A percentile compares a stretch with the other conserved stretches of the same genome.
These are phyloP conservation scores for Paramormyrops hopkinsi DNA, from an alignment of 2,797 vertebrate species.

Conservation along the genomic window DNA sequence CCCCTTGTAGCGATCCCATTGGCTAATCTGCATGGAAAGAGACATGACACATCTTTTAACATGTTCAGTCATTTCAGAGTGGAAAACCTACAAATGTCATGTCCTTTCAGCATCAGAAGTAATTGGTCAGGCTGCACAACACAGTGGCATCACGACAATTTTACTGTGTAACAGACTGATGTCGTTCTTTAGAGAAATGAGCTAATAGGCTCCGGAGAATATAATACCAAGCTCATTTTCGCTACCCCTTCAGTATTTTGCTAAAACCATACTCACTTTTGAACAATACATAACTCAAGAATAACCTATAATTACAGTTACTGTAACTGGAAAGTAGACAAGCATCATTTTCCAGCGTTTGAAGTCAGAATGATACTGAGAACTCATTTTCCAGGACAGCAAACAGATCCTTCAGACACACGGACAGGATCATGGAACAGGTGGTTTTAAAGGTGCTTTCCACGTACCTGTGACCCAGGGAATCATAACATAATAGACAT, in stretches of 20 bases:
- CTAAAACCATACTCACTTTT: background rate
- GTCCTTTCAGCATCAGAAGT: constrained; percentile 92
- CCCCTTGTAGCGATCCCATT: constrained; percentile 53
- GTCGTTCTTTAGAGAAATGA: constrained; percentile 57
- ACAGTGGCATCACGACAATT: constrained; percentile 61
- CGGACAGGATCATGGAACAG: background rate
- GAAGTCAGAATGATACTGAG: background rate
- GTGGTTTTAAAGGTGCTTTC: background rate
- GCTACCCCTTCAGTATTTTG: background rate
- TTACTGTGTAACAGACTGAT: constrained; percentile 67
- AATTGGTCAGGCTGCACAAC: constrained; percentile 82
- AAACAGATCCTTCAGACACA: background rate
- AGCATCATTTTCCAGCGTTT: background rate
- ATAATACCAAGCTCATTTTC: constrained; percentile 31
- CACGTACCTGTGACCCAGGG: background rate
- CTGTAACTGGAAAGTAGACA: background rate
- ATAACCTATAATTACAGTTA: background rate
- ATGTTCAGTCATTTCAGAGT: constrained; percentile 82
- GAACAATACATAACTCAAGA: background rate
- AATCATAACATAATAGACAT: background rate
- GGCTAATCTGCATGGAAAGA: constrained; percentile 68
- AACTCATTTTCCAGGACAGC: background rate
- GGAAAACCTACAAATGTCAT: constrained; percentile 84
- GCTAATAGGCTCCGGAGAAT: constrained; percentile 59
- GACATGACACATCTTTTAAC: constrained; percentile 80